Conservation (phyloP, 2,797 vertebrate species). For the Calcarius lapponicus region DNA sequence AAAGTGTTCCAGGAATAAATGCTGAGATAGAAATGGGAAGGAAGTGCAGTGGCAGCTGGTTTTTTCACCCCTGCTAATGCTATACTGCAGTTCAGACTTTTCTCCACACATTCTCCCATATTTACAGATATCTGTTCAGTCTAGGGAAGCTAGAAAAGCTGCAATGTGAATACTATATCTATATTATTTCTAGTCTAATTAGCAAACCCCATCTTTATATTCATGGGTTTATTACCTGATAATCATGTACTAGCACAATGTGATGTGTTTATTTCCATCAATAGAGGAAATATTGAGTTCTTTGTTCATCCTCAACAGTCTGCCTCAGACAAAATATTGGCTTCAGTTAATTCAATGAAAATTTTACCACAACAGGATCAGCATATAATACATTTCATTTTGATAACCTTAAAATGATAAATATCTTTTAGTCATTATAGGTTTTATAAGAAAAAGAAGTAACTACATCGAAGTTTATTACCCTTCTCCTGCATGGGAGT, state of each 20-base stretch:
- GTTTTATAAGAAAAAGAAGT: neutral
- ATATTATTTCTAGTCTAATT: neutral
- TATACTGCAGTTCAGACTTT: neutral
- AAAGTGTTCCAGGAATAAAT: neutral
- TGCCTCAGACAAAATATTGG: neutral
- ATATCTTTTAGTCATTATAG: neutral
- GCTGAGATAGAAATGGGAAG: neutral
- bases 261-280: neutral
- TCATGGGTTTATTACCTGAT: neutral
- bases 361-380: neutral
- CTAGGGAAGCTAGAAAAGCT: neutral
- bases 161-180: neutral
- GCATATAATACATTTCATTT: neutral
- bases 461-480: neutral
- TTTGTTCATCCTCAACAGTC: neutral
- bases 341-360: neutral
- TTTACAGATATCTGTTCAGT: neutral
- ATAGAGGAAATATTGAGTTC: neutral
- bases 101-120: neutral
- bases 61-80: neutral
- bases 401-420: neutral
- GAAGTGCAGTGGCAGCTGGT: neutral
- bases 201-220: neutral
- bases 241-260: neutral
- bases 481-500: neutral